Conservation (phyloP, 2,113 vertebrate genomes). For the Panthera leo region DNA sequence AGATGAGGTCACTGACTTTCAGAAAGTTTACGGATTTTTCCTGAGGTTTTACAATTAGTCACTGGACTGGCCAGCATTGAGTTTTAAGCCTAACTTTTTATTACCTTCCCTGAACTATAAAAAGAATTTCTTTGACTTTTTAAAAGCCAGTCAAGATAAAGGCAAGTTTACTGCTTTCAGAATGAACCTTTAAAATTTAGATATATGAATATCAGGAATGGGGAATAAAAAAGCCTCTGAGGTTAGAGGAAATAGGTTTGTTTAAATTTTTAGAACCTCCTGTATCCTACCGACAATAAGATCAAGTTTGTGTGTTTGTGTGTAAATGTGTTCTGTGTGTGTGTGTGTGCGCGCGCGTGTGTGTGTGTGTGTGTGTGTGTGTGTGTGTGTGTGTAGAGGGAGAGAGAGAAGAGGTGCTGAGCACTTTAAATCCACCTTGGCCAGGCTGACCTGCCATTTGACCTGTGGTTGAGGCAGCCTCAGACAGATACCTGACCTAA, state of each 20-base stretch:
- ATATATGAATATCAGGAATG: constrained; percentile 30
- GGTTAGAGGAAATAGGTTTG: background rate
- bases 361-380: background rate
- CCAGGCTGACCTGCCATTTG: too few species aligned
- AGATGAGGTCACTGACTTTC: constrained; percentile 13
- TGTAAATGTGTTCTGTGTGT: background rate
- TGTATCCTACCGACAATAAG: background rate
- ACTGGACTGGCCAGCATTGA: background rate
- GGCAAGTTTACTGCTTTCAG: background rate
- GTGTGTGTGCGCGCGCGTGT: background rate
- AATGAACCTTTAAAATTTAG: constrained; percentile 26
- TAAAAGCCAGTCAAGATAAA: background rate
- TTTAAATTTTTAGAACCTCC: background rate
- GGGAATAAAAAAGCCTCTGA: background rate
- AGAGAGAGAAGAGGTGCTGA: background rate
- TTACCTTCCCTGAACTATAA: background rate
- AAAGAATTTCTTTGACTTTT: background rate
- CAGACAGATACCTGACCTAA: background rate
- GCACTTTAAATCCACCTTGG: background rate
- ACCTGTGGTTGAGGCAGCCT: background rate
- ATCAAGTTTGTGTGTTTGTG: background rate
- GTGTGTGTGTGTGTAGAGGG: background rate
- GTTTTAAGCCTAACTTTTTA: background rate
- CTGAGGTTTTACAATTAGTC: background rate
- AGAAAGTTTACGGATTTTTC: background rate